Evolutionary conservation across 2,797 vertebrate genomes (phyloP).

Genomic region (Muscicapa comitata): DNA sequence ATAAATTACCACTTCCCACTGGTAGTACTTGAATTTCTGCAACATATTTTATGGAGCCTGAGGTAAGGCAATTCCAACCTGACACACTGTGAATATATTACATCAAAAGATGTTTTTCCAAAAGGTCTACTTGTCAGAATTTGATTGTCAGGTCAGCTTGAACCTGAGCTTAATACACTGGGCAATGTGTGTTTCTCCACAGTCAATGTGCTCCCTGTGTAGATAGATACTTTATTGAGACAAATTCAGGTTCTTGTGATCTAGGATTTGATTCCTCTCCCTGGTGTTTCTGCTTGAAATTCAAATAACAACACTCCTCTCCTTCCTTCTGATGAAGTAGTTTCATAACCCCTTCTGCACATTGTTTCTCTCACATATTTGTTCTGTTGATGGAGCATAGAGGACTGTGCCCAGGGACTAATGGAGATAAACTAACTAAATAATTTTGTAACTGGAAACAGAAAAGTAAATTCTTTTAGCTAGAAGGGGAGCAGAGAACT

Average conservation of each 20-base stretch:
- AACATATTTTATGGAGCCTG: not conserved
- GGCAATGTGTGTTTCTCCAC: not conserved
- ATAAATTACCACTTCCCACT: not conserved
- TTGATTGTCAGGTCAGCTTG: not conserved
- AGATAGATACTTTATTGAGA: not conserved
- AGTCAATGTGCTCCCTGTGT: rapidly evolving
- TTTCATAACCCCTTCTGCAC: not conserved
- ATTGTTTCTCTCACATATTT: not conserved
- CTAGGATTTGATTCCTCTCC: not conserved
- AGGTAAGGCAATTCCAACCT: not conserved
- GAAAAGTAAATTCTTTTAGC: not conserved
- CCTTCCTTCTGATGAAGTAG: not conserved
- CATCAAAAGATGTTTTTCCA: not conserved
- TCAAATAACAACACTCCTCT: not conserved
- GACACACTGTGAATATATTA: not conserved
- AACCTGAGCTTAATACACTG: not conserved
- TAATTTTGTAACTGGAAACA: not conserved
- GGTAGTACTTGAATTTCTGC: not conserved
- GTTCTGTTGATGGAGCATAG: not conserved
- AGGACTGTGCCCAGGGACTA: not conserved
- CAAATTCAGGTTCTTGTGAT: not conserved
- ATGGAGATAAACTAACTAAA: not conserved
- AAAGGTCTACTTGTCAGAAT: not conserved
- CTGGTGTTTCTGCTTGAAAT: not conserved
- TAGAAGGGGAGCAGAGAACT: not conserved